These are phyloP conservation scores for Drosophila tropicalis DNA, from an alignment of 1,140 invertebrate genomes.

Conservation along the genomic window DNA sequence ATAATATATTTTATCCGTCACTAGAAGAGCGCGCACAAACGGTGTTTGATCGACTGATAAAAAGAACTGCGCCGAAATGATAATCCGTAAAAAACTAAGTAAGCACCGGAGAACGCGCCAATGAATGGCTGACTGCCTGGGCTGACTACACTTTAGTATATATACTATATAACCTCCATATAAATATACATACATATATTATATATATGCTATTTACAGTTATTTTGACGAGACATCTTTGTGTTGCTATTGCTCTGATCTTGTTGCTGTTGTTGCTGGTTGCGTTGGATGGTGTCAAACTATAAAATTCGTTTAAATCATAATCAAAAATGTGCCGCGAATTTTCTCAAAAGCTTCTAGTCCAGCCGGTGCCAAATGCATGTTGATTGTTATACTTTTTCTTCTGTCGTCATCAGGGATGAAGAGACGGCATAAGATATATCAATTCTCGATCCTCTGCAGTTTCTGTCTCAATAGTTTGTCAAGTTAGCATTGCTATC, in stretches of 20 bases:
- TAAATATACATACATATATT: slow-evolving; percentile 27
- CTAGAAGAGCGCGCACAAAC: slow-evolving; percentile 61
- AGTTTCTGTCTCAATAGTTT: neutral
- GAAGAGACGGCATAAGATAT: too few relatives aligned
- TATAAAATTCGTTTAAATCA: slow-evolving; percentile 79
- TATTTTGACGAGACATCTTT: slow-evolving; percentile 30
- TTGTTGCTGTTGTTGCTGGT: neutral
- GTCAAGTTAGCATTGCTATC: neutral
- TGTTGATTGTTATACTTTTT: slow-evolving; percentile 14
- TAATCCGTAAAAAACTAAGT: slow-evolving; percentile 53
- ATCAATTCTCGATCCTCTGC: neutral
- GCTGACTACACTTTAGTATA: slow-evolving; percentile 55
- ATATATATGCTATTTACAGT: slow-evolving; percentile 21
- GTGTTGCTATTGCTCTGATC: slow-evolving; percentile 9
- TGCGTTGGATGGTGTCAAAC: slow-evolving; percentile 43
- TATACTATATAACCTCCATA: slow-evolving; percentile 55
- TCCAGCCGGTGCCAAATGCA: slow-evolving; percentile 23
- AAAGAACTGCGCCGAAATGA: slow-evolving; percentile 75
- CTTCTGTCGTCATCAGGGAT: slow-evolving; percentile 11
- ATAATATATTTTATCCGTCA: slow-evolving; percentile 54
- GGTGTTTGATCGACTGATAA: slow-evolving; percentile 71
- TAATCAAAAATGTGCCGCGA: slow-evolving; percentile 67
- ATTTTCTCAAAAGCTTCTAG: slow-evolving; percentile 39
- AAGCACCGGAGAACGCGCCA: slow-evolving; percentile 52
- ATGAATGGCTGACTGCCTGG: slow-evolving; percentile 49